Percentiles rank a stretch among this genome's conserved stretches.
Conservation (phyloP, 2,113 vertebrate genomes). For the Ceuthmochares aereus region DNA sequence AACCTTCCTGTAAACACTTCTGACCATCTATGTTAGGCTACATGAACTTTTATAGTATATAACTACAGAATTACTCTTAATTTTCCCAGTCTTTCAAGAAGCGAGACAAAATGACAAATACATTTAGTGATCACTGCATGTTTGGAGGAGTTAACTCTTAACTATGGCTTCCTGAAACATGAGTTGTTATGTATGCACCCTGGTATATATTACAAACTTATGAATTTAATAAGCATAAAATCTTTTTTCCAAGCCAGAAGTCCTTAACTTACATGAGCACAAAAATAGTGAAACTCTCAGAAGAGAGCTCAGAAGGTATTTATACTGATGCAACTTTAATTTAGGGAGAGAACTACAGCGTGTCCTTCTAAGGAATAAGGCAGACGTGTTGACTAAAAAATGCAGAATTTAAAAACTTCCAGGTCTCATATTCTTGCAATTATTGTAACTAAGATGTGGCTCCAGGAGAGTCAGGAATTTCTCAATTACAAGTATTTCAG, state of each 20-base stretch:
- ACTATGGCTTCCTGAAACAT: not conserved
- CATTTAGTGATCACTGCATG: rapidly evolving
- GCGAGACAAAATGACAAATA: not conserved
- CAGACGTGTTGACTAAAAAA: not conserved
- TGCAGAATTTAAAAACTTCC: not conserved
- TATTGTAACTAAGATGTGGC: not conserved
- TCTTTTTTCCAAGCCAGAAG: not conserved
- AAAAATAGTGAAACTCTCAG: not conserved
- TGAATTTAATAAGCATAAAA: not conserved
- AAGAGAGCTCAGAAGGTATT: not conserved
- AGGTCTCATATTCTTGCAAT: not conserved
- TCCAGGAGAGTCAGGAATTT: not conserved
- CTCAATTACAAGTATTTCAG: not conserved
- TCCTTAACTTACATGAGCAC: not conserved
- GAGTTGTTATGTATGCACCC: not conserved
- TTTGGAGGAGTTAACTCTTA: not conserved
- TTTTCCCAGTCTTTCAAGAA: not conserved
- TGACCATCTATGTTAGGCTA: slow-evolving; percentile 1
- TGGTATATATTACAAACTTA: not conserved
- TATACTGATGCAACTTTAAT: not conserved
- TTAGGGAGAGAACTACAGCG: not conserved
- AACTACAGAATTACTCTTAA: slow-evolving; percentile 14
- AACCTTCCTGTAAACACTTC: slow-evolving; percentile 45
- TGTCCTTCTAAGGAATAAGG: not conserved
- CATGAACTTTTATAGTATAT: not conserved